phyloP scores from a whole-genome alignment of 2,888 invertebrate genomes.

The Trichopria drosophilae region DNA sequence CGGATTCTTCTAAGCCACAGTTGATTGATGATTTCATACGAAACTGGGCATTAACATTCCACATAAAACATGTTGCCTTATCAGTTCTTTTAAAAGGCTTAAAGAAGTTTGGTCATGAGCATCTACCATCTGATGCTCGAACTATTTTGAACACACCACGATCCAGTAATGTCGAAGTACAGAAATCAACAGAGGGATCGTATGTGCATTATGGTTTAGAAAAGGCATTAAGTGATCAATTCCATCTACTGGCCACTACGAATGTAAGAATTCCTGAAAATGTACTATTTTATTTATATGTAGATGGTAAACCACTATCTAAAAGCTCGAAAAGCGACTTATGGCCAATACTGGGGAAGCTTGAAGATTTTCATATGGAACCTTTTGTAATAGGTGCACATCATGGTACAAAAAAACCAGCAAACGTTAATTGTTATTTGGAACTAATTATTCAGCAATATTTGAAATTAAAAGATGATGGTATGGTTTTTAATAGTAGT shows the following conservation, averaged over 20 bases:
- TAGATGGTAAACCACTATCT: neutral
- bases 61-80: too few species aligned
- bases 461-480: too few species aligned
- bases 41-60: too few species aligned
- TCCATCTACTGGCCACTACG: neutral
- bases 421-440: constrained; percentile 19
- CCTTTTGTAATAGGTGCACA: constrained; percentile 28
- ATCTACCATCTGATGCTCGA: neutral
- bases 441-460: constrained; percentile 25
- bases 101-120: neutral
- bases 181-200: neutral
- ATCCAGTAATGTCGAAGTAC: too few species aligned
- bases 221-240: neutral
- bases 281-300: neutral
- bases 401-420: constrained; percentile 26
- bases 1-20: too few species aligned
- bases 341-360: constrained; percentile 2
- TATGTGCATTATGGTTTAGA: neutral
- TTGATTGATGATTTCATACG: too few species aligned
- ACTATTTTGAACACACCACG: neutral
- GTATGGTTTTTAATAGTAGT: neutral
- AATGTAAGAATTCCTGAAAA: neutral
- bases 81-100: too few species aligned
- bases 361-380: too few species aligned
- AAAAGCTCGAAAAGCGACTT: constrained; percentile 6